Conservation (phyloP, 2,797 vertebrate genomes). For the Diplodus puntazzo region DNA sequence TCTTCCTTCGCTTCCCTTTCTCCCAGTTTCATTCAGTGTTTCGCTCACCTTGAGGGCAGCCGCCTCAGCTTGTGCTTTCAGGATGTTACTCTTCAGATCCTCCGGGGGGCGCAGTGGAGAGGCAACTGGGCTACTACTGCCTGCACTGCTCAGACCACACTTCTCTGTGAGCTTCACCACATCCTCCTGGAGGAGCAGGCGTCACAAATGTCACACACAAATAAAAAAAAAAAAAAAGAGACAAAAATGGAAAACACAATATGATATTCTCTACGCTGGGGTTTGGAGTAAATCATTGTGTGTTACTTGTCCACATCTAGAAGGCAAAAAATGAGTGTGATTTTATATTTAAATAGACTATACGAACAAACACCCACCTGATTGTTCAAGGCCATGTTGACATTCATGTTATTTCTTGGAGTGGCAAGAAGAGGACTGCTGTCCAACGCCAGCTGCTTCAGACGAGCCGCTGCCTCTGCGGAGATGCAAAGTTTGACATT, state of each 20-base stretch:
- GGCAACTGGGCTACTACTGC: constrained; percentile 81
- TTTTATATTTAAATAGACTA: not conserved
- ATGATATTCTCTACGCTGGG: not conserved
- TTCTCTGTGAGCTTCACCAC: constrained; percentile 93
- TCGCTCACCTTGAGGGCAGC: constrained; percentile 88
- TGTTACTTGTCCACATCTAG: not conserved
- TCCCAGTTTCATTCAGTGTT: not conserved
- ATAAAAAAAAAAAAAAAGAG: not conserved
- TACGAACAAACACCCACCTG: constrained; percentile 82
- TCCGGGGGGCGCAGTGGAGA: constrained; percentile 83
- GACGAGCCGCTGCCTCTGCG: constrained; percentile 86
- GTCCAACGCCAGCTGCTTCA: constrained; percentile 90
- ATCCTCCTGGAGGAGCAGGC: constrained; percentile 85
- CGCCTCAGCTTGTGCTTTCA: constrained; percentile 92
- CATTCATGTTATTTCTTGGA: constrained; percentile 83
- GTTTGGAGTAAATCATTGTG: not conserved
- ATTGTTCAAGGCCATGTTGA: constrained; percentile 90
- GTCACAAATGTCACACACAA: too few relatives aligned
- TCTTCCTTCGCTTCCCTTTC: not conserved
- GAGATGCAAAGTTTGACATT: not conserved
- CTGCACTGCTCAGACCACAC: constrained; percentile 88
- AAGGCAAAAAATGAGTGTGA: too few relatives aligned
- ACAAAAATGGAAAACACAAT: not conserved
- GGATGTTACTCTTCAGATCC: constrained; percentile 96
- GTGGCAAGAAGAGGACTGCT: constrained; percentile 40